A percentile compares a stretch with the other conserved stretches of the same genome.
phyloP scores from a whole-genome alignment of 2,797 vertebrate species.

The Gallinago nigripennis region DNA sequence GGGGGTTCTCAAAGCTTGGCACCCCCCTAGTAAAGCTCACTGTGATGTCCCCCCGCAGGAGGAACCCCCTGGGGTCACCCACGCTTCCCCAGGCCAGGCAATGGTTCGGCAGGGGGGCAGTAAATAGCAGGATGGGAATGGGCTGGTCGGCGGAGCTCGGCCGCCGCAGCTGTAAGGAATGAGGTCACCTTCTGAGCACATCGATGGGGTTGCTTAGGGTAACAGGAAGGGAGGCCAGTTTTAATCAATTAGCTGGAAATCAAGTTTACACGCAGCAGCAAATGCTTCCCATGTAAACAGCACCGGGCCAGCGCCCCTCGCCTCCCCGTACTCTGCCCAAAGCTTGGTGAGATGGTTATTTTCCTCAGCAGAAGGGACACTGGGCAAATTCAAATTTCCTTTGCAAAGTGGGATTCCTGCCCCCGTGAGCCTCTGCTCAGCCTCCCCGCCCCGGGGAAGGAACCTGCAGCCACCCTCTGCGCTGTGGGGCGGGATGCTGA shows the following conservation, averaged over 20 bases:
- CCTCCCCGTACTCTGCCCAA: not conserved
- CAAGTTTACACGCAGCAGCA: not conserved
- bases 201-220: not conserved
- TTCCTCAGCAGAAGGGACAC: not conserved
- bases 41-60: fast-evolving
- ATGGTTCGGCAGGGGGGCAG: fast-evolving
- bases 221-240: not conserved
- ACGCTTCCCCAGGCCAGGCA: not conserved
- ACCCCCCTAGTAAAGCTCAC: fast-evolving
- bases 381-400: not conserved
- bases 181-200: conserved; percentile 44
- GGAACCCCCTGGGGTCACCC: not conserved
- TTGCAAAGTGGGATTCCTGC: not conserved
- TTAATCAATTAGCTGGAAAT: not conserved
- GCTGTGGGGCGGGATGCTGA: fast-evolving
- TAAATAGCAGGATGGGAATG: not conserved
- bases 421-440: not conserved
- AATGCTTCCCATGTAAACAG: not conserved
- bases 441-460: not conserved
- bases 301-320: fast-evolving
- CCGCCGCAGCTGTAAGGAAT: not conserved
- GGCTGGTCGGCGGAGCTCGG: not conserved
- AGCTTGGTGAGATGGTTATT: not conserved
- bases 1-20: not conserved
- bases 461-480: fast-evolving